Percentiles rank a stretch among this genome's conserved stretches.
Conservation (phyloP, 2,113 vertebrate genomes). For the Sander lucioperca region DNA sequence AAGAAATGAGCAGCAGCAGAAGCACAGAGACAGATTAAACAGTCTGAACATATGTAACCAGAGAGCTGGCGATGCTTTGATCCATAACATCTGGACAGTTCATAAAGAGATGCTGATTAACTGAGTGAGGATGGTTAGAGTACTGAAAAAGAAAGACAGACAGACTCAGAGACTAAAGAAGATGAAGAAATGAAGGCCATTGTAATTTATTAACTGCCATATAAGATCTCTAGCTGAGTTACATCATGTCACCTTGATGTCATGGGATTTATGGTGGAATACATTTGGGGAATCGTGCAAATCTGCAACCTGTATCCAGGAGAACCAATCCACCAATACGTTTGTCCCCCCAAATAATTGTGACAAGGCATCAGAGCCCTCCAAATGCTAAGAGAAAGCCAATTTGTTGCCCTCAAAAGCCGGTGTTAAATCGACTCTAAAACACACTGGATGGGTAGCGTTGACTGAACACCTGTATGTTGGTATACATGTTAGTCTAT, state of each 20-base stretch:
- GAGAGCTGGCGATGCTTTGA: slow-evolving; percentile 24
- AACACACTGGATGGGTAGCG: no score
- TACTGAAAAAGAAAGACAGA: neutral
- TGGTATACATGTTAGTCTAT: no score
- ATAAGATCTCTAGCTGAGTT: neutral
- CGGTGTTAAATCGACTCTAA: no score
- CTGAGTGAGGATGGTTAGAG: neutral
- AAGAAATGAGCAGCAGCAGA: slow-evolving; percentile 38
- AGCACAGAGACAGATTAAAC: slow-evolving; percentile 51
- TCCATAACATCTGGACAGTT: neutral
- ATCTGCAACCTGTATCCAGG: neutral
- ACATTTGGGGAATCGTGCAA: neutral
- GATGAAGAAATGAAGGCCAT: neutral
- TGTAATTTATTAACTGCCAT: neutral
- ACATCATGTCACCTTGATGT: neutral
- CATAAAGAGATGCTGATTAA: slow-evolving; percentile 14
- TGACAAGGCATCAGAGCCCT: no score
- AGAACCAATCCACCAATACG: neutral
- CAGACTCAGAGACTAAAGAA: no score
- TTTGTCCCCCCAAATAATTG: neutral
- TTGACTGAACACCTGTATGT: no score
- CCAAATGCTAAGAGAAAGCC: no score
- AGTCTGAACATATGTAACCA: slow-evolving; percentile 19
- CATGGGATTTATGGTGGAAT: neutral
- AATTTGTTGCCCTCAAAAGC: no score